These are phyloP conservation scores for Pheucticus melanocephalus DNA, from an alignment of 2,113 vertebrate genomes.

Conservation along the genomic window DNA sequence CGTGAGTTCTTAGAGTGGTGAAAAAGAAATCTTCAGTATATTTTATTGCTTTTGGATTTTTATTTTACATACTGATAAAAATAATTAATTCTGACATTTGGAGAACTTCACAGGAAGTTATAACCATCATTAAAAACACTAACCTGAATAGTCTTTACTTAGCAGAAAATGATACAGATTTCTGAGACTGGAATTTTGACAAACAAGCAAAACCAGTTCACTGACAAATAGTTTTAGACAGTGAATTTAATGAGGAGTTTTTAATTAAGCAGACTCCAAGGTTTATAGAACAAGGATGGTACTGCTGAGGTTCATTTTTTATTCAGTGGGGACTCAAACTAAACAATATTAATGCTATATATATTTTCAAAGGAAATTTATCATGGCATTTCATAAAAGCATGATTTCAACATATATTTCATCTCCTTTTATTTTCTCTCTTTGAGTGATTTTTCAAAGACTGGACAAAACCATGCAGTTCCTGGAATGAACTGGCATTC, in stretches of 20 bases:
- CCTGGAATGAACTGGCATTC: neutral
- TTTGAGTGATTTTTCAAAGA: neutral
- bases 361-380: neutral
- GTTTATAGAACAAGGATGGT: neutral
- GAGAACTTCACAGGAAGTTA: neutral
- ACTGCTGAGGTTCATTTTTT: neutral
- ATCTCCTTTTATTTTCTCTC: accelerated
- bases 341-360: neutral
- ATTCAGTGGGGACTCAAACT: neutral
- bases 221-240: neutral
- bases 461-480: neutral
- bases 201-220: neutral
- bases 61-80: neutral
- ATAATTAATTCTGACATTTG: neutral
- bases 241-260: neutral
- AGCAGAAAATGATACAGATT: neutral
- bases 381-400: neutral
- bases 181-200: neutral
- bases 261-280: neutral
- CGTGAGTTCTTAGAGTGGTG: neutral
- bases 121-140: neutral
- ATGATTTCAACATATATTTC: neutral
- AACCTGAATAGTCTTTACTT: neutral
- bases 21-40: neutral
- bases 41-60: neutral